Evolutionary conservation across 2,888 invertebrate genomes (phyloP), one percentile per base, ranked within the genome.

Genomic region (Lithophane socia): DNA sequence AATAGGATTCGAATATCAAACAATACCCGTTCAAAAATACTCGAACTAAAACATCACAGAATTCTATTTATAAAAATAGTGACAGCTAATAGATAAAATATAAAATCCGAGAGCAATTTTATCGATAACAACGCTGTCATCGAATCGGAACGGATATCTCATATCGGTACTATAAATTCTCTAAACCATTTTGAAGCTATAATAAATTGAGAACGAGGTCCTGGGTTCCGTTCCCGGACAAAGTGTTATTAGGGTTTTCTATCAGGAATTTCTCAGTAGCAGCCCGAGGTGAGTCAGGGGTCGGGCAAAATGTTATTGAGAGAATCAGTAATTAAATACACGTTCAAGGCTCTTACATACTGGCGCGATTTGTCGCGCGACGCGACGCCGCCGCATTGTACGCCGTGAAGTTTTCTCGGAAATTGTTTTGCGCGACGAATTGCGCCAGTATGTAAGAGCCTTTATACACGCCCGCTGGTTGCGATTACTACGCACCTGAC

Each of bases 121-220:
- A 81, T 80, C 71, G 77, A 79, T 77, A 75, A 76, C 68, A 79
- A 65, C n/a, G 37, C 75, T 77, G 84, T 83, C 80, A 81, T 67
- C 79, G 71, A 77, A 65, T 67, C 77, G 29, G 65, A 61, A 64
- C 52, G 60, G 73, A 84, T 87, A 82, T 84, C 80, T 78, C 65
- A 75, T 79, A 77, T 47, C 80, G 80, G 76, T 85, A 67, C 83
- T 68, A 83, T 86, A 83, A 75, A 86, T 86, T 79, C 75, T 79
- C 73, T 60, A 68, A 79, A 73, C 66, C 16, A 75, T 81, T 85
- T 80, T 80, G 61, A 75, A 74, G 69, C 81, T 63, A 79, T 78
- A 77, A 79, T 78, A 77, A 79, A 87, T 87, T 71, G 2, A 10
- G 8, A 10, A 10, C 10, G 29, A 29, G 18, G 18, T 10, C 29